These are phyloP conservation scores for Deroplatys truncata DNA, from an alignment of 2,888 invertebrate species.

Conservation along the genomic window DNA sequence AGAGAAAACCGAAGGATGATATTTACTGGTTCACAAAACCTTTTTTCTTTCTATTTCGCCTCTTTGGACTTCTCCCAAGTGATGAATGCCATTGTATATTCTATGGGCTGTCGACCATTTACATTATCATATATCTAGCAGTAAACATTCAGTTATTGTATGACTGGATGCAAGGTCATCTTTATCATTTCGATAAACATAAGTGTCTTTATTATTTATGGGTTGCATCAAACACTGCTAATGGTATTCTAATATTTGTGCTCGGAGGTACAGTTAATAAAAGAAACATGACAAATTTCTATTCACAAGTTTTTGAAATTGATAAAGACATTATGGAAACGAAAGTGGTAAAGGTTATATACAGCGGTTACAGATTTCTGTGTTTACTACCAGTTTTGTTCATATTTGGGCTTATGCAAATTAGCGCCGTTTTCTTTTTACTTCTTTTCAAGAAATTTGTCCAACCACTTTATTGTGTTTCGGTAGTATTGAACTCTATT, in stretches of 20 bases:
- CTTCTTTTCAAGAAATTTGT: not conserved
- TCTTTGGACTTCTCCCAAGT: not conserved
- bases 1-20: not conserved
- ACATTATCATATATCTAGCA: not conserved
- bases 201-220: not conserved
- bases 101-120: not conserved
- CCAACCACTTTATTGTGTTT: not conserved
- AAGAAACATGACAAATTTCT: not conserved
- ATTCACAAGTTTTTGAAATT: not conserved
- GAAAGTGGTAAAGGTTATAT: not conserved
- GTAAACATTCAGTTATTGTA: not conserved
- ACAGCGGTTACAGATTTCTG: not conserved
- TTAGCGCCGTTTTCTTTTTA: not conserved
- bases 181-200: not conserved
- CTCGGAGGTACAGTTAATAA: not conserved
- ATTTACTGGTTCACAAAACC: not conserved
- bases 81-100: not conserved
- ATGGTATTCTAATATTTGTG: not conserved
- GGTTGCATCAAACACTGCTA: not conserved
- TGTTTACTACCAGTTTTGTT: not conserved
- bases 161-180: not conserved
- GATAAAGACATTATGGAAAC: not conserved
- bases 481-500: not conserved
- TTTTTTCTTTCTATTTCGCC: not conserved
- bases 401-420: not conserved